phyloP scores from a whole-genome alignment of 2,113 vertebrate species.

The Laterallus jamaicensis region DNA sequence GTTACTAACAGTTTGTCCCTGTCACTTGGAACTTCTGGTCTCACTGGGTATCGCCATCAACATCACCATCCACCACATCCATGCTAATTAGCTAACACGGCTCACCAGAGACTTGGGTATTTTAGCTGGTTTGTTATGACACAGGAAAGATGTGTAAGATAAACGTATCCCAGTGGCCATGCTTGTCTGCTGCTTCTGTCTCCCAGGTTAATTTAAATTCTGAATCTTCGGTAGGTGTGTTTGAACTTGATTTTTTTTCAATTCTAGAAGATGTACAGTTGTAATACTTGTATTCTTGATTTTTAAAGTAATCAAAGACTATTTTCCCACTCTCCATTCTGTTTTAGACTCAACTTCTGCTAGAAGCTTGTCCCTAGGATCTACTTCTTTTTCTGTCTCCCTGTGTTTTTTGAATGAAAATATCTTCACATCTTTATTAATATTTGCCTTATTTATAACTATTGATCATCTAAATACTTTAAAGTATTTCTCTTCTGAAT shows the following conservation, averaged over 20 bases:
- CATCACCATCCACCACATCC: accelerated
- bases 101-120: neutral
- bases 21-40: neutral
- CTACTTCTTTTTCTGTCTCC: neutral
- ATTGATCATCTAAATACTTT: neutral
- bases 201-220: neutral
- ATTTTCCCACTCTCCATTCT: neutral
- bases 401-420: neutral
- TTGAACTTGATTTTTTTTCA: neutral
- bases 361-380: neutral
- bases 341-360: neutral
- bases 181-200: neutral
- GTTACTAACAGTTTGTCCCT: neutral
- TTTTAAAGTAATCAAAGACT: neutral
- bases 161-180: neutral
- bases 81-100: neutral
- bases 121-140: neutral
- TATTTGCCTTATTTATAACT: neutral
- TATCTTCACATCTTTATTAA: neutral
- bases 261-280: neutral
- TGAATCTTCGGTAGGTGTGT: neutral
- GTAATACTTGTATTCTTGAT: neutral
- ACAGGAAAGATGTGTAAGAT: no score
- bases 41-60: neutral
- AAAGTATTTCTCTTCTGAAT: neutral